Base-by-base conservation (phyloP, 2,113 vertebrate genomes). In the Silurus asotus region DNA sequence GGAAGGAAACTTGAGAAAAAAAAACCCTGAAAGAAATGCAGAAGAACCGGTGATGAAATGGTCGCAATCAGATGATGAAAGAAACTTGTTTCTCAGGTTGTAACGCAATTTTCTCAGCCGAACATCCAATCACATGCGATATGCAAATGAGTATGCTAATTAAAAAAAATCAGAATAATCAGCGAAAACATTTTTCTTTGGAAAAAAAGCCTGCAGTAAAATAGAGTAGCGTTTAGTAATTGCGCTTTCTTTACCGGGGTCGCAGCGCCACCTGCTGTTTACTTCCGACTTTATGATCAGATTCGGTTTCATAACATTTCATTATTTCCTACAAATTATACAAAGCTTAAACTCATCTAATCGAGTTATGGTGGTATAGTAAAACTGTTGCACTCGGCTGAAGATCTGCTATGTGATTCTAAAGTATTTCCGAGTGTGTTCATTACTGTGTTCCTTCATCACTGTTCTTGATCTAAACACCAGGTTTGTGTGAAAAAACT, bases 241-340 rank as follows among this genome's bases (percentile, higher is more conserved):
- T 37, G 5, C 1, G 14, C n/a, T 5, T 56, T 23, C 45, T 82
- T 61, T 48, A 64, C 28, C 53, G 11, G 53, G 37, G 45, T 62
- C 64, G 61, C 61, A 37, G 58, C 28, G 1, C 64, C 82, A 65
- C 67, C 87, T 88, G 37, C 48, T 84, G 82, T 75, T 79, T 37
- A 2, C 37, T 37, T 37, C 37, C 37, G 37, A 37, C 37, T 53
- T 75, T 14, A 75, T 53, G 74, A 77, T 14, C n/a, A 77, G 75
- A 20, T 53, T 1, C 20, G 23, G n/a, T 7, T 55, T 19, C n/a
- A 77, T 0, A 53, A n/a, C 48, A 75, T 14, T 53, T 53, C 1
- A 55, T 28, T 56, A 28, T 25, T 6, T 28, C 17, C 6, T 37
- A 37, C 37, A 37, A 37, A 37, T 37, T 37, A 37, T 37, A 37